Evolutionary conservation across 2,888 invertebrate species (phyloP).

Genomic region (Agrochola circellaris): DNA sequence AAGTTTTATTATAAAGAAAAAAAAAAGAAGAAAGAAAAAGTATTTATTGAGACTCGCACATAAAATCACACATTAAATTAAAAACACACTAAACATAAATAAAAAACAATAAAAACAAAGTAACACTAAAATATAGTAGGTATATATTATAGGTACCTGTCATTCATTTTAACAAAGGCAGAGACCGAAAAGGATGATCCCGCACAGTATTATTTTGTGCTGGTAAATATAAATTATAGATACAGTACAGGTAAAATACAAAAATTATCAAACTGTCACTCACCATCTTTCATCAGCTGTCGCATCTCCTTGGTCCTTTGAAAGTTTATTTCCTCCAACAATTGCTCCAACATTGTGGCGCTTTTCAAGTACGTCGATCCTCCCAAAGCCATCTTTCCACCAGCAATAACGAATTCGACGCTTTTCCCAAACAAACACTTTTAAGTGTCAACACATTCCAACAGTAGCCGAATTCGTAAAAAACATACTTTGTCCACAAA

Average conservation of each 20-base stretch:
- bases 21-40: no score
- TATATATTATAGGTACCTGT: background rate
- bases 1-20: background rate
- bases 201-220: background rate
- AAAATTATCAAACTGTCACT: slow-evolving; percentile 70
- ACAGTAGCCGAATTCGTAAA: slow-evolving; percentile 33
- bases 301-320: slow-evolving; percentile 97
- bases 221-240: background rate
- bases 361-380: slow-evolving; percentile 82
- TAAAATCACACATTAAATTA: no score
- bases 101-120: no score
- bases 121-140: no score
- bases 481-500: slow-evolving; percentile 45
- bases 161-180: background rate
- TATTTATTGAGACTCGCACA: no score
- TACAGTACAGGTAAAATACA: background rate
- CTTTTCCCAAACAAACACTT: slow-evolving; percentile 70
- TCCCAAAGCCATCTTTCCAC: slow-evolving; percentile 82
- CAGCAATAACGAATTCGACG: slow-evolving; percentile 50
- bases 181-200: background rate
- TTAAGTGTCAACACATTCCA: slow-evolving; percentile 67
- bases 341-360: slow-evolving; percentile 95
- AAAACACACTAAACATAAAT: no score
- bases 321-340: slow-evolving; percentile 97
- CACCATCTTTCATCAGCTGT: slow-evolving; percentile 96